A percentile compares a stretch with the other conserved stretches of the same genome.
These are phyloP conservation scores for Babyrousa celebensis DNA, from an alignment of 2,797 vertebrate species.

Conservation along the genomic window DNA sequence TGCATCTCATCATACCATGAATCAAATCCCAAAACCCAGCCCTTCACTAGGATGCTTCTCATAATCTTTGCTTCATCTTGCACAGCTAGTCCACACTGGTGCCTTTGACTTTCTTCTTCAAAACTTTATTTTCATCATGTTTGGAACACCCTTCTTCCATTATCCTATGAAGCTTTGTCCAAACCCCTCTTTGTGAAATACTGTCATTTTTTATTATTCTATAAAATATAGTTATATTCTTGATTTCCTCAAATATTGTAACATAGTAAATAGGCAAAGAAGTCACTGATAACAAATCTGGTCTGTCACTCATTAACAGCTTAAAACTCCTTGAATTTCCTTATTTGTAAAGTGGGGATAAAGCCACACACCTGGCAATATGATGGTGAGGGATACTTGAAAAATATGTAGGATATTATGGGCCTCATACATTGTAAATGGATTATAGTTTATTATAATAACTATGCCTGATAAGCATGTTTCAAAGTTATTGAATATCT, in stretches of 20 bases:
- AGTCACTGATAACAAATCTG: not conserved
- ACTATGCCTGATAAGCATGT: not conserved
- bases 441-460: not conserved
- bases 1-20: not conserved
- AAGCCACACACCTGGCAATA: not conserved
- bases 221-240: not conserved
- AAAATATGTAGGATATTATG: not conserved
- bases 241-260: not conserved
- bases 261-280: not conserved
- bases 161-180: not conserved
- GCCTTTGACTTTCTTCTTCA: not conserved
- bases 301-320: not conserved
- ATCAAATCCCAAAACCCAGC: not conserved
- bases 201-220: not conserved
- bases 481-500: not conserved
- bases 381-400: not conserved
- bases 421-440: not conserved
- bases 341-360: not conserved
- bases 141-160: not conserved
- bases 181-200: not conserved
- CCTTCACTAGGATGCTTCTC: not conserved
- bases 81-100: not conserved
- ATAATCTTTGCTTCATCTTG: not conserved
- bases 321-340: conserved; percentile 41
- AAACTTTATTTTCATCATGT: not conserved